Conservation (phyloP, 2,113 vertebrate genomes). For the Chionis minor region DNA sequence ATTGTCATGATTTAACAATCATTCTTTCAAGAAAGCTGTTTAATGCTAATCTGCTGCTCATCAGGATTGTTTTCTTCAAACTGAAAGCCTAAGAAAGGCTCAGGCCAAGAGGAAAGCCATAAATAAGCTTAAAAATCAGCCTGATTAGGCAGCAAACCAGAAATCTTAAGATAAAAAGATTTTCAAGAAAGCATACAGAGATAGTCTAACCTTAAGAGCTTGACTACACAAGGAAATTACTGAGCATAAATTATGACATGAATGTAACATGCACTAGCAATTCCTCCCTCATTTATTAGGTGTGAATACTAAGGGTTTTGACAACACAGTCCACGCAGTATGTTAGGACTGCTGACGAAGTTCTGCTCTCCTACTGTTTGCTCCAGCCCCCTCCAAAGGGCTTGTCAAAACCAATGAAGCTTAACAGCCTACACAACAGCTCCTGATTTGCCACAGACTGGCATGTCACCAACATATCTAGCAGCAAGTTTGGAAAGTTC, state of each 20-base stretch:
- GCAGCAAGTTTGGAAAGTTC: background rate
- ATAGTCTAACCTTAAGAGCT: background rate
- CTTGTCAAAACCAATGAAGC: background rate
- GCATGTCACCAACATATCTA: background rate
- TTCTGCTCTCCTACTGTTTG: background rate
- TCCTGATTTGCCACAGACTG: background rate
- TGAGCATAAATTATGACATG: background rate
- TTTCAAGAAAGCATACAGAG: background rate
- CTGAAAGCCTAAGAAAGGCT: background rate
- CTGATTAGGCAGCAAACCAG: background rate
- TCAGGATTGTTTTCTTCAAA: constrained; percentile 42
- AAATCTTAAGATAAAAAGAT: background rate
- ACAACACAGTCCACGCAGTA: background rate
- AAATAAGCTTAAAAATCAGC: constrained; percentile 16
- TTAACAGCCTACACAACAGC: background rate
- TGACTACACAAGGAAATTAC: background rate
- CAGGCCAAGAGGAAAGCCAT: background rate
- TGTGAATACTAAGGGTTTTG: background rate
- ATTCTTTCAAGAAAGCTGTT: constrained; percentile 27
- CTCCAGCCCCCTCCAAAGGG: background rate
- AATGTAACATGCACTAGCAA: background rate
- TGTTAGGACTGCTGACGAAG: background rate
- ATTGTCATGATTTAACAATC: constrained; percentile 19
- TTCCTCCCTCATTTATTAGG: background rate
- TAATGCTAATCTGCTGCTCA: constrained; percentile 21